These are phyloP conservation scores for Nomia melanderi DNA, from an alignment of 1,140 invertebrate genomes.

Conservation along the genomic window DNA sequence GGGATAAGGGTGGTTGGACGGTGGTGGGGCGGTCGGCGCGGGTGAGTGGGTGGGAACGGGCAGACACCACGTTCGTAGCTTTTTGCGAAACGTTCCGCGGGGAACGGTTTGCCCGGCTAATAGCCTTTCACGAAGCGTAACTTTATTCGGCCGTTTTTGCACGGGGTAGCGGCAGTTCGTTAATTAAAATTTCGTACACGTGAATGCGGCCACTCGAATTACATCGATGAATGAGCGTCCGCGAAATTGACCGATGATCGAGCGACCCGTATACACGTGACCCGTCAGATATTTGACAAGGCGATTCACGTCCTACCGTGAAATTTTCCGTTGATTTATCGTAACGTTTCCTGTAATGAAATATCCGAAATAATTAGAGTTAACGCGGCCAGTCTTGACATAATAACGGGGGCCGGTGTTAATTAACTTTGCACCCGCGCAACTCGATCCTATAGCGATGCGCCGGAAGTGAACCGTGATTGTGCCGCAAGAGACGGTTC, in stretches of 20 bases:
- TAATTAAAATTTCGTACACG: slow-evolving; percentile 69
- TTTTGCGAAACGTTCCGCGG: slow-evolving; percentile 57
- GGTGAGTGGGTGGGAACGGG: not conserved
- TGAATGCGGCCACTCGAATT: slow-evolving; percentile 66
- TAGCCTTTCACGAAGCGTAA: slow-evolving; percentile 66
- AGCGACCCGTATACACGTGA: not conserved
- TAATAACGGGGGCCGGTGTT: not conserved
- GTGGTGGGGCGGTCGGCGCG: not conserved
- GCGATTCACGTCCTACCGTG: slow-evolving; percentile 21
- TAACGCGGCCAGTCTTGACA: not conserved
- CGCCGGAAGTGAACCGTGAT: not conserved
- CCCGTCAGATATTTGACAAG: slow-evolving; percentile 42
- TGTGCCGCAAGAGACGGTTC: not conserved
- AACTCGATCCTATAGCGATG: not conserved
- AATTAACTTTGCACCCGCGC: not conserved
- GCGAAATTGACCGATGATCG: slow-evolving; percentile 63
- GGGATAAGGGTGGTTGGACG: not conserved
- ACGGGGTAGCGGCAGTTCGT: slow-evolving; percentile 56
- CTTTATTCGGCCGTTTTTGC: slow-evolving; percentile 65
- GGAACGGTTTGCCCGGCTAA: slow-evolving; percentile 59
- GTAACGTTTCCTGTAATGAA: slow-evolving; percentile 30
- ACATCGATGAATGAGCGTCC: slow-evolving; percentile 63
- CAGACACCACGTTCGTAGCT: slow-evolving; percentile 46
- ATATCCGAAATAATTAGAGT: slow-evolving; percentile 26
- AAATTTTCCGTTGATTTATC: slow-evolving; percentile 45